Evolutionary conservation across 2,113 vertebrate genomes (phyloP).

Genomic region (Perca schrenkii): DNA sequence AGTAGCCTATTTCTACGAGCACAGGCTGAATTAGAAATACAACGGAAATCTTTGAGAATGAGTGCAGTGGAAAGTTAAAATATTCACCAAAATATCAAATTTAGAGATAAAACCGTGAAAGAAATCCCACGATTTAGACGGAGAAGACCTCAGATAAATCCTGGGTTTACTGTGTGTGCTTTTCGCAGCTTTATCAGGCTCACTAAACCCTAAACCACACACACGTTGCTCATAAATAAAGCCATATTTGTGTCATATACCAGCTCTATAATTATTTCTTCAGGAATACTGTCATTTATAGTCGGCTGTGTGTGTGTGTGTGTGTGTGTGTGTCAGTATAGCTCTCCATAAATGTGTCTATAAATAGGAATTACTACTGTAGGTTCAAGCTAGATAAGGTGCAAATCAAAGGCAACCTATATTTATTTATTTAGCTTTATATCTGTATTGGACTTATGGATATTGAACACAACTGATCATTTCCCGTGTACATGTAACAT

Average conservation of each 20-base stretch:
- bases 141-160: neutral
- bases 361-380: constrained; percentile 6
- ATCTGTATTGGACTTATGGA: neutral
- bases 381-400: neutral
- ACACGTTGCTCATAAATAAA: neutral
- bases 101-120: neutral
- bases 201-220: neutral
- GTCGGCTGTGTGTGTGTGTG: neutral
- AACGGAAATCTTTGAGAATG: neutral
- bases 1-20: neutral
- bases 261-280: constrained; percentile 6
- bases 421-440: constrained; percentile 1
- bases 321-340: neutral
- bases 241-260: neutral
- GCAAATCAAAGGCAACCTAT: neutral
- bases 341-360: constrained; percentile 20
- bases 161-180: neutral
- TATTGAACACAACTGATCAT: neutral
- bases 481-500: neutral
- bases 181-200: neutral
- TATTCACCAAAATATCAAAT: too few species aligned
- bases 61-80: neutral
- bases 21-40: neutral
- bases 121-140: rapidly evolving
- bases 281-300: constrained; percentile 4